phyloP scores from a whole-genome alignment of 2,797 vertebrate genomes.

The Brachymystax lenok region DNA sequence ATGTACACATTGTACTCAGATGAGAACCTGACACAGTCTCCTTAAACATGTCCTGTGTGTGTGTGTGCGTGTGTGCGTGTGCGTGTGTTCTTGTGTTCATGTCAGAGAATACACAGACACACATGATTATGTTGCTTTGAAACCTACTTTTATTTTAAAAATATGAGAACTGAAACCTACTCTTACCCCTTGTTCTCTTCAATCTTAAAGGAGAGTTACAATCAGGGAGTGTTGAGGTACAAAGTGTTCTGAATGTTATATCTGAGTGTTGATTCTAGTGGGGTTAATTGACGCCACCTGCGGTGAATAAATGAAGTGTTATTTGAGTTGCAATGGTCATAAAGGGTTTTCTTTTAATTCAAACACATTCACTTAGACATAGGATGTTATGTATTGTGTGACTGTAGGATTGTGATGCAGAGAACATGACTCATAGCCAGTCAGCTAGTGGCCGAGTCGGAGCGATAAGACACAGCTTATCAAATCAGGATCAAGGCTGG shows the following conservation, averaged over 20 bases:
- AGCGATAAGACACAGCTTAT: not conserved
- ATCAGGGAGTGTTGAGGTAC: too few relatives aligned
- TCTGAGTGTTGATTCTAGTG: too few relatives aligned
- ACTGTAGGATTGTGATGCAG: not conserved
- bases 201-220: constrained; percentile 78
- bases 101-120: not conserved
- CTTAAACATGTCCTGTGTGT: not conserved
- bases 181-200: not conserved
- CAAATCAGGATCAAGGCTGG: not conserved
- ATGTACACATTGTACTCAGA: too few relatives aligned
- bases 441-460: not conserved
- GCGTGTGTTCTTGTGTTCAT: not conserved
- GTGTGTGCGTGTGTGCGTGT: constrained; percentile 11
- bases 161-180: too few relatives aligned
- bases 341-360: too few relatives aligned
- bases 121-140: too few relatives aligned
- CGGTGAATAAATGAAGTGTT: too few relatives aligned
- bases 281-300: too few relatives aligned
- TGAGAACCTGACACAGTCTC: too few relatives aligned
- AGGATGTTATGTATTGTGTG: not conserved
- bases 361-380: not conserved
- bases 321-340: too few relatives aligned
- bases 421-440: not conserved
- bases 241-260: too few relatives aligned
- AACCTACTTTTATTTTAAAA: too few relatives aligned